phyloP scores from a whole-genome alignment of 1,140 invertebrate species.

The Drosophila ercepeae region DNA sequence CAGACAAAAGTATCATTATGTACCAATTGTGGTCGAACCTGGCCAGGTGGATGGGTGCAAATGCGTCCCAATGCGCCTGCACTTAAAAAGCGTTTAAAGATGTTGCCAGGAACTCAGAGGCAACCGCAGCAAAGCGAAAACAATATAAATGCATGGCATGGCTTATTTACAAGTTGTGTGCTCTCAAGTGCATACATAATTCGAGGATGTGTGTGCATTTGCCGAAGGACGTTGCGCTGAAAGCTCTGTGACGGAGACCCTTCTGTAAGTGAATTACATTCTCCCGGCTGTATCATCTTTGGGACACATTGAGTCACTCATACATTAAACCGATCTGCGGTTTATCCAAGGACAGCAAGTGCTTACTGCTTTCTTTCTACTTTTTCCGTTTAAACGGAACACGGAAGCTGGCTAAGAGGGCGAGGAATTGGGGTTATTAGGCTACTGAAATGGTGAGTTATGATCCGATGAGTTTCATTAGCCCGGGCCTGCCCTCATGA shows the following conservation, averaged over 20 bases:
- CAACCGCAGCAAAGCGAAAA: conserved; percentile 5
- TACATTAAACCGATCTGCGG: conserved; percentile 36
- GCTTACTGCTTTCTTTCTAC: conserved; percentile 12
- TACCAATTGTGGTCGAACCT: conserved; percentile 12
- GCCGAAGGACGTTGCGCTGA: conserved; percentile 32
- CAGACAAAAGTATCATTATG: background rate
- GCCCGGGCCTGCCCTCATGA: conserved; percentile 18
- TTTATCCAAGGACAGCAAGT: background rate
- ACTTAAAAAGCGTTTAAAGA: conserved; percentile 49
- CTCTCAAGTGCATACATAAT: conserved; percentile 53
- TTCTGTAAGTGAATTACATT: conserved; percentile 52
- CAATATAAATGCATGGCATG: conserved; percentile 43
- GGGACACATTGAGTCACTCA: conserved; percentile 46
- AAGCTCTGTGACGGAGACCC: conserved; percentile 6
- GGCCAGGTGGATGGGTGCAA: conserved; percentile 1
- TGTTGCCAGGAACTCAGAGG: conserved; percentile 17
- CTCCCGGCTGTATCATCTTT: conserved; percentile 36
- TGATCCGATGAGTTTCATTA: conserved; percentile 41
- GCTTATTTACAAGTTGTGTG: conserved; percentile 62
- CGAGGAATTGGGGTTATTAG: conserved; percentile 2
- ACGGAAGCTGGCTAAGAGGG: background rate
- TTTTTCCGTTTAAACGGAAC: background rate
- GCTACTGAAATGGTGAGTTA: conserved; percentile 28
- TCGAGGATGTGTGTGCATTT: conserved; percentile 7
- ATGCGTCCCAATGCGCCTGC: conserved; percentile 14